Evolutionary conservation across 2,888 invertebrate genomes (phyloP).

Genomic region (Caenorhabditis uteleia): DNA sequence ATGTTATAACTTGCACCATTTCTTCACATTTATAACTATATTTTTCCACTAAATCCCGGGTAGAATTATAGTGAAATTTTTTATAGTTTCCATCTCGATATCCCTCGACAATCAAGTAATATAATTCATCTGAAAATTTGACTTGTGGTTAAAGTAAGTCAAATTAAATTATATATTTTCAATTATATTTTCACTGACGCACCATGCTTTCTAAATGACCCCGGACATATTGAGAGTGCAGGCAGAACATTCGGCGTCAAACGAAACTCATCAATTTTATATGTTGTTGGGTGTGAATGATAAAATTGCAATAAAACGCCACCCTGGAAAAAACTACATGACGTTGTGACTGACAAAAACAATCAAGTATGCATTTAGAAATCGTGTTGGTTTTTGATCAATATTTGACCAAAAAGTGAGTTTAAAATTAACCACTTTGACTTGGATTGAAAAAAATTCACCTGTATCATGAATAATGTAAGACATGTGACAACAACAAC

Average conservation of each 20-base stretch:
- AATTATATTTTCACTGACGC: not conserved
- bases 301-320: slow-evolving; percentile 43
- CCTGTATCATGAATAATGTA: slow-evolving; percentile 58
- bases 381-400: too few relatives aligned
- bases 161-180: too few relatives aligned
- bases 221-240: slow-evolving; percentile 35
- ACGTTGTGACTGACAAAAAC: not conserved
- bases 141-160: too few relatives aligned
- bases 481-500: slow-evolving; percentile 56
- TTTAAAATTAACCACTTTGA: not conserved
- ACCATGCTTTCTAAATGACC: slow-evolving; percentile 19
- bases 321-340: slow-evolving; percentile 13
- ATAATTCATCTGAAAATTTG: slow-evolving; percentile 1
- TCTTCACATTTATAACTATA: slow-evolving; percentile 17
- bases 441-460: slow-evolving; percentile 6
- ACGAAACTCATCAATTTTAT: slow-evolving; percentile 13
- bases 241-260: slow-evolving; percentile 15
- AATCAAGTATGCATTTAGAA: too few relatives aligned
- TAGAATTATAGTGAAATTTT: not conserved
- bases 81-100: not conserved
- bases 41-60: not conserved
- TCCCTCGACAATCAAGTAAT: slow-evolving; percentile 2
- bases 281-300: slow-evolving; percentile 39
- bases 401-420: too few relatives aligned
- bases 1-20: slow-evolving; percentile 9